Evolutionary conservation across 2,888 invertebrate genomes (phyloP), one percentile per base, ranked within the genome.

Genomic region (Brachypalpus laphriformis): DNA sequence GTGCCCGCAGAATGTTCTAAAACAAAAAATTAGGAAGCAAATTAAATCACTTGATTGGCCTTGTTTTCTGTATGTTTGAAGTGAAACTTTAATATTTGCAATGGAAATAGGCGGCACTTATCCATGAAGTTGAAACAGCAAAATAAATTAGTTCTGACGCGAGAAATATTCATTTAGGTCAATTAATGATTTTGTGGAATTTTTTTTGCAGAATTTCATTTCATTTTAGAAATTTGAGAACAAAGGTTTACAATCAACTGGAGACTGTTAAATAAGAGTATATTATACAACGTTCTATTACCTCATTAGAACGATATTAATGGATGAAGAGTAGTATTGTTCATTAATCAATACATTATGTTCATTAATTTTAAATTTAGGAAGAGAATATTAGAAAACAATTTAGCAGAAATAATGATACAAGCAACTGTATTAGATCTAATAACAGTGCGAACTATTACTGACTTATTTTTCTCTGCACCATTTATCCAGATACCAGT

Each of bases 61-160:
- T 70, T 25, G 4, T 57, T 71, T 16, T 45, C 34, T 57, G 14
- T 49, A 3, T 40, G 34, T n/a, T 1, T 7, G n/a, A n/a, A 18
- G 49, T 51, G n/a, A 61, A 63, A 61, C 9, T 61, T 72, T 57
- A 49, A 11, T 18, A 6, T 25, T 42, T 16, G 18, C 25, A 31
- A 51, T 42, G 31, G 20, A 61, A 61, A 61, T 59, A 40, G 51
- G 40, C 61, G 42, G 28, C 72, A 72, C 72, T 61, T 72, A 51
- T 51, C 14, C 40, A 14, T 40, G 61, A 51, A 71, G 34, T 49
- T 72, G 28, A 14, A 18, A 20, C 3, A 18, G 47, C 47, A 61
- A n/a, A 65, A 49, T 20, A 42, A 63, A 51, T 51, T 20, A 40
- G 8, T 14, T 11, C 1, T 9, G 11, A n/a, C 11, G 5, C 25